A percentile compares a stretch with the other conserved stretches of the same genome.
phyloP scores from a whole-genome alignment of 2,797 vertebrate species.

The Tauraco hartlaubi region DNA sequence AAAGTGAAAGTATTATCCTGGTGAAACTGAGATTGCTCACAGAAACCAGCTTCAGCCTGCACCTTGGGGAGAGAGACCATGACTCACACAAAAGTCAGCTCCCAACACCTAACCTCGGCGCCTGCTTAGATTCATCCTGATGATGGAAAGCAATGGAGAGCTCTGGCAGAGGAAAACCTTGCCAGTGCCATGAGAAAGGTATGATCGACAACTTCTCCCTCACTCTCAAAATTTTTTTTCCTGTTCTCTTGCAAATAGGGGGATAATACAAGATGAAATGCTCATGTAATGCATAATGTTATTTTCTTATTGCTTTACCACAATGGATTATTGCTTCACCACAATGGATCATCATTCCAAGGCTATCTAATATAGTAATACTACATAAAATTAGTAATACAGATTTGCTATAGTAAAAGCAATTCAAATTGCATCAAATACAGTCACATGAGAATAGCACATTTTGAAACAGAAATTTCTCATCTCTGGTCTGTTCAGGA shows the following conservation, averaged over 20 bases:
- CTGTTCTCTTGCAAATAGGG: neutral
- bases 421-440: neutral
- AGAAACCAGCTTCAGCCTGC: neutral
- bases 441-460: neutral
- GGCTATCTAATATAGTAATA: neutral
- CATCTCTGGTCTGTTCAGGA: neutral
- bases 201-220: neutral
- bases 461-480: neutral
- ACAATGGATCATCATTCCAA: neutral
- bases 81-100: neutral
- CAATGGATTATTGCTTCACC: neutral
- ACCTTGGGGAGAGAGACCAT: accelerated
- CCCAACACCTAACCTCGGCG: neutral
- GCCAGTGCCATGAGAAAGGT: accelerated
- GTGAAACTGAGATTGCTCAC: neutral
- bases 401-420: neutral
- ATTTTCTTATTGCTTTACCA: neutral
- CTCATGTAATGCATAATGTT: neutral
- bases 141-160: neutral
- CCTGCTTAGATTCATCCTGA: neutral
- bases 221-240: accelerated
- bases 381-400: neutral
- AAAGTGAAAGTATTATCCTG: neutral
- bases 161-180: neutral
- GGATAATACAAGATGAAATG: neutral